These are phyloP conservation scores for Cataglyphis cursor DNA, from an alignment of 2,888 invertebrate species.

Conservation along the genomic window DNA sequence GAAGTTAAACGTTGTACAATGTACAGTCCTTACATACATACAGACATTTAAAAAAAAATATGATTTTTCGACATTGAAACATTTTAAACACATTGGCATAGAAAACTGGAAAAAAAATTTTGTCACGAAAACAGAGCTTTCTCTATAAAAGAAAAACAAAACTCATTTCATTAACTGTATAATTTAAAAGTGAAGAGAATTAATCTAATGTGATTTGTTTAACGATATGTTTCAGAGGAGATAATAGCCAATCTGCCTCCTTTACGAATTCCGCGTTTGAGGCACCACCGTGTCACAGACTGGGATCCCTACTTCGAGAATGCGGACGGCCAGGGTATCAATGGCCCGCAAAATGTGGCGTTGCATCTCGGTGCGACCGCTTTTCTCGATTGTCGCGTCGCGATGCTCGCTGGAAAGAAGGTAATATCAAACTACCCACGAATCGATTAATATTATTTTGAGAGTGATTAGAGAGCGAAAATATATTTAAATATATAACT, in stretches of 20 bases:
- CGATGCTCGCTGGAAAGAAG: constrained; percentile 91
- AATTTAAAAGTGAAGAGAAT: not conserved
- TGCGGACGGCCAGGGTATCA: constrained; percentile 87
- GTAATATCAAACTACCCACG: constrained; percentile 81
- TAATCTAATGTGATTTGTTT: constrained; percentile 35
- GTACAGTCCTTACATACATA: no score
- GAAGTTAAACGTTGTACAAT: no score
- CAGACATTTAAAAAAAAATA: no score
- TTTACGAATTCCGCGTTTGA: constrained; percentile 86
- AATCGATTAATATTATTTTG: not conserved
- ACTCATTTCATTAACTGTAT: not conserved
- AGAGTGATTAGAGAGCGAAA: not conserved
- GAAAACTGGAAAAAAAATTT: no score
- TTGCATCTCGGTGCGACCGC: constrained; percentile 90
- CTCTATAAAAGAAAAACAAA: no score
- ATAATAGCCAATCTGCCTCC: constrained; percentile 78
- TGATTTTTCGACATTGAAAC: no score
- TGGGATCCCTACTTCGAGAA: constrained; percentile 92
- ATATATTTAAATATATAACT: not conserved
- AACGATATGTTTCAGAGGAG: constrained; percentile 69
- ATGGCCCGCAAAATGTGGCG: constrained; percentile 88
- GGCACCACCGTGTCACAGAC: constrained; percentile 91
- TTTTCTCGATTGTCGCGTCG: constrained; percentile 90
- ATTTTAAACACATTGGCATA: no score
- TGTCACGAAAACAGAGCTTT: no score